A percentile compares a stretch with the other conserved stretches of the same genome.
phyloP scores from a whole-genome alignment of 2,113 vertebrate genomes.

The Hystrix brachyura region DNA sequence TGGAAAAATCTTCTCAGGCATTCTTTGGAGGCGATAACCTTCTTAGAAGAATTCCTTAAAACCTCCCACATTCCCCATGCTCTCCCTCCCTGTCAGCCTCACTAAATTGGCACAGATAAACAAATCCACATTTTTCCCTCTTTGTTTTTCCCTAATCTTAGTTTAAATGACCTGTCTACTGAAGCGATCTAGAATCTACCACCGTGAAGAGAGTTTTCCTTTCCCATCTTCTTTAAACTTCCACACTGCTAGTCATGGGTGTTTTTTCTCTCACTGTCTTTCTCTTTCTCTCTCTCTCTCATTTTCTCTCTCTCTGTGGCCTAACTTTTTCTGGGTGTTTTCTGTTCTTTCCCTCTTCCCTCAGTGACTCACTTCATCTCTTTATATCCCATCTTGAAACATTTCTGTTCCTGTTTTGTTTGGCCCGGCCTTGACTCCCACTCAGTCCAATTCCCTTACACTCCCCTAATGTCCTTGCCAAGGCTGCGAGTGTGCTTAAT shows the following conservation, averaged over 20 bases:
- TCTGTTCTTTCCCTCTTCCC: slow-evolving; percentile 51
- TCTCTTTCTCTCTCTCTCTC: not conserved
- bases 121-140: not conserved
- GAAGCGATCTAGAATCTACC: not conserved
- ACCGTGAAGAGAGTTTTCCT: too few relatives aligned
- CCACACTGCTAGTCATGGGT: not conserved
- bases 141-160: slow-evolving; percentile 38
- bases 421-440: slow-evolving; percentile 74
- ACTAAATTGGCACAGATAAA: slow-evolving; percentile 14
- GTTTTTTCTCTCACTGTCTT: not conserved
- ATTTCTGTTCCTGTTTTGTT: slow-evolving; percentile 70
- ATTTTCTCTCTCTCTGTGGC: not conserved
- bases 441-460: slow-evolving; percentile 60
- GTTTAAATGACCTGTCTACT: not conserved
- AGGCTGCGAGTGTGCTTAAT: slow-evolving; percentile 57
- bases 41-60: slow-evolving; percentile 61
- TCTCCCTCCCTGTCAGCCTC: not conserved
- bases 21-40: slow-evolving; percentile 61
- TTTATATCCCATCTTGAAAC: slow-evolving; percentile 73
- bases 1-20: slow-evolving; percentile 45
- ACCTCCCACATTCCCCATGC: not conserved
- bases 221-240: not conserved
- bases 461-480: slow-evolving; percentile 67
- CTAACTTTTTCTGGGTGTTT: slow-evolving; percentile 46
- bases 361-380: slow-evolving; percentile 72